Evolutionary conservation across 2,797 vertebrate species (phyloP).

Genomic region (Todus mexicanus): DNA sequence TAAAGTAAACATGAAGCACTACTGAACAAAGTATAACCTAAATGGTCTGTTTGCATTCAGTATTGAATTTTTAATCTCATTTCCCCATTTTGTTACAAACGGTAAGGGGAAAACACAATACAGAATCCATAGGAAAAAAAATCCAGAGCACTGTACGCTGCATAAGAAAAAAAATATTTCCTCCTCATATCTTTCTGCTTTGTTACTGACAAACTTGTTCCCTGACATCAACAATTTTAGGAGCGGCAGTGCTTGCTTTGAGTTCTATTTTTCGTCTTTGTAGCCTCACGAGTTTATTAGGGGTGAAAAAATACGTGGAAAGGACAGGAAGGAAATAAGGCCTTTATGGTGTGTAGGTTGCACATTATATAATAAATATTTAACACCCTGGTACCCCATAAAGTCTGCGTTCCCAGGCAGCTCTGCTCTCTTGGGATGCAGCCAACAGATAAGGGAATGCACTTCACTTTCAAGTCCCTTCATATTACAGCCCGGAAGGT

Average conservation of each 20-base stretch:
- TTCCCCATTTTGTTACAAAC: constrained; percentile 66
- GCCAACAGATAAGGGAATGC: background rate
- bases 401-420: background rate
- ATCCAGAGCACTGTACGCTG: background rate
- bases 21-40: constrained; percentile 48
- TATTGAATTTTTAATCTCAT: constrained; percentile 72
- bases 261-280: background rate
- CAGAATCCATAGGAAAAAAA: constrained; percentile 26
- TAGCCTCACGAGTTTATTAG: background rate
- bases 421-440: background rate
- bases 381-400: background rate
- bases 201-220: background rate
- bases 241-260: background rate
- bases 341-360: background rate
- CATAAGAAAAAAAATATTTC: background rate
- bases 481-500: background rate
- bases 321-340: background rate
- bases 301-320: background rate
- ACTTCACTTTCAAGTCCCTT: background rate
- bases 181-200: background rate
- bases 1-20: constrained; percentile 68
- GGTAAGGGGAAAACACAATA: constrained; percentile 48
- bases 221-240: background rate
- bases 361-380: background rate
- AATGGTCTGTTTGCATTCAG: constrained; percentile 63